These are phyloP conservation scores for Tympanoctomys barrerae DNA, from an alignment of 2,797 vertebrate species.

Conservation along the genomic window DNA sequence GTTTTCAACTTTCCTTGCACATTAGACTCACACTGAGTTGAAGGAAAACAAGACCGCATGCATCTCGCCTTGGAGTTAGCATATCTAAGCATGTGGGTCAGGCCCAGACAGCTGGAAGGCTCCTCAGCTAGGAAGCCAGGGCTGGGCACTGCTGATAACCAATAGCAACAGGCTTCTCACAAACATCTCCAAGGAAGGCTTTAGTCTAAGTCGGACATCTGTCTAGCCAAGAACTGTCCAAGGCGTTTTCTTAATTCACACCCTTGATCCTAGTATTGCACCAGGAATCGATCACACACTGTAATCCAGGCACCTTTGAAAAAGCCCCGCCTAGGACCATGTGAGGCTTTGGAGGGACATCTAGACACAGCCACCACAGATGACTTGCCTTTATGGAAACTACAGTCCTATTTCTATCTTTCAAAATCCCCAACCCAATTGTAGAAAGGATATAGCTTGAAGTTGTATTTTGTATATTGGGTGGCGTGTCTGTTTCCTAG, in stretches of 20 bases:
- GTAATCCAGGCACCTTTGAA: background rate
- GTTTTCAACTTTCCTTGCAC: background rate
- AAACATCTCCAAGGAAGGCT: background rate
- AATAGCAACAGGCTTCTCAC: background rate
- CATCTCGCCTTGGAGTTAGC: background rate
- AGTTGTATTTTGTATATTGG: background rate
- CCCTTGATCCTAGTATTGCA: background rate
- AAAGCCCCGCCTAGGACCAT: background rate
- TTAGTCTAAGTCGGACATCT: background rate
- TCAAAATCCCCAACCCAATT: background rate
- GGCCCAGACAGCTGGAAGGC: background rate
- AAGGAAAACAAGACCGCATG: background rate
- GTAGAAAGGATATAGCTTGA: background rate
- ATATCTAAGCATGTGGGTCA: background rate
- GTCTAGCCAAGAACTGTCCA: rapidly evolving
- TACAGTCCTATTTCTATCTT: background rate
- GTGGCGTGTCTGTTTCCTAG: background rate
- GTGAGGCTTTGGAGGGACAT: background rate
- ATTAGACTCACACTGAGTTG: background rate
- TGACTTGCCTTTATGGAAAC: background rate
- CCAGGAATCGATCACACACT: background rate
- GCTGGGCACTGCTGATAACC: background rate
- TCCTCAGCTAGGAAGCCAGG: background rate
- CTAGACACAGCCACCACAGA: background rate
- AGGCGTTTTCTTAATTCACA: background rate